Percentiles rank a stretch among this genome's conserved stretches.
Evolutionary conservation across 2,888 invertebrate genomes (phyloP).

Genomic region (Parnassius apollo): DNA sequence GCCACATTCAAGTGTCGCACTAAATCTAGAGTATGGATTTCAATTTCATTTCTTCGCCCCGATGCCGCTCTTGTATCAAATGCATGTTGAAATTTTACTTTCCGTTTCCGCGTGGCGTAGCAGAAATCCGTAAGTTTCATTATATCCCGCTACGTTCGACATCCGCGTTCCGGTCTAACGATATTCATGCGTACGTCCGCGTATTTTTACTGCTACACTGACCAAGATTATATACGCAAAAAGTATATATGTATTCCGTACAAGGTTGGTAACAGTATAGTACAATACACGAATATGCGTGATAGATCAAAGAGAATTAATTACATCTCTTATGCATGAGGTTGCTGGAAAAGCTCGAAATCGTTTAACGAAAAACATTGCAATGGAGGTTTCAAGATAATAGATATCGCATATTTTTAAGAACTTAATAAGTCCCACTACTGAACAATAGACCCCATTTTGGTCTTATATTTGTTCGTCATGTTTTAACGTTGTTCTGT

Average conservation of each 20-base stretch:
- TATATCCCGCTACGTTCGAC: conserved; percentile 15
- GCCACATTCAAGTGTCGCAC: conserved; percentile 14
- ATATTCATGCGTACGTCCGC: conserved; percentile 16
- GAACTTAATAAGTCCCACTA: no score
- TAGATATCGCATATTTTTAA: no score
- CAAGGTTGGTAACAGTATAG: conserved; percentile 20
- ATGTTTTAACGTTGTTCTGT: no score
- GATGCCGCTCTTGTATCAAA: neutral
- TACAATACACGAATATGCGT: conserved; percentile 12
- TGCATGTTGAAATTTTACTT: conserved; percentile 19
- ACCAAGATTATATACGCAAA: conserved; percentile 17
- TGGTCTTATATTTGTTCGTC: no score
- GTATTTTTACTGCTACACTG: conserved; percentile 22
- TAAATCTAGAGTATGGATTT: conserved; percentile 6
- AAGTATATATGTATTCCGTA: conserved; percentile 18
- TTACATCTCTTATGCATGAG: conserved; percentile 4
- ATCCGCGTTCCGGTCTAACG: conserved; percentile 22
- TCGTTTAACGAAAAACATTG: neutral
- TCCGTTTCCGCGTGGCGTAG: conserved; percentile 16
- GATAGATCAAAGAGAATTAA: conserved; percentile 8
- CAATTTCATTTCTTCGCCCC: conserved; percentile 16
- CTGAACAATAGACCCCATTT: no score
- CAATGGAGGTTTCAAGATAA: no score
- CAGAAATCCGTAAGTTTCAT: conserved; percentile 7
- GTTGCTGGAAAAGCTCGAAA: neutral